Evolutionary conservation across 23 tunicate genomes (phyloP), one percentile per base, ranked within the genome.

Genomic region (Diplosoma virens): DNA sequence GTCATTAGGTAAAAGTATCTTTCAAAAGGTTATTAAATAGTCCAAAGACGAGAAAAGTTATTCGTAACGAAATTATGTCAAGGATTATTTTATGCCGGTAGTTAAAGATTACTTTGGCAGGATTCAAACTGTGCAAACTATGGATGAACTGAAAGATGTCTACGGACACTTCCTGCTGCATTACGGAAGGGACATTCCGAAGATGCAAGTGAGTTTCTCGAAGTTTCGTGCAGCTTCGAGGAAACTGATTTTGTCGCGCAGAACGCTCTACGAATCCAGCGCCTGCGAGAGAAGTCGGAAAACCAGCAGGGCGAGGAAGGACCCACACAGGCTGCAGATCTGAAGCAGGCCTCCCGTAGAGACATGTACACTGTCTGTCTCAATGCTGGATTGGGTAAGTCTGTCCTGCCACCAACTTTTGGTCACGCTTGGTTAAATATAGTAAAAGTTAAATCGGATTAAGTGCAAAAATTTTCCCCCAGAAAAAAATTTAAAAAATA

Each of bases 171-270:
- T 93, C 36, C 79, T 84, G 46, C 79, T 95, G 25, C 86, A 95
- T 65, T 95, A 89, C 60, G 99, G 99, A n/a, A 64, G 94, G 30
- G 96, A 89, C 75, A 77, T 95, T 11, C 99, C 95, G 26, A 89
- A 90, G 45, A 85, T 95, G 93, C 89, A 87, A 89, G 90, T 84
- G 7, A 5, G 78, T 68, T 35, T 11, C 37, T 68, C 21, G 16
- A 58, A 22, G 6, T 58, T 58, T n/a, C 14, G n/a, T n/a, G n/a
- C n/a, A n/a, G n/a, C n/a, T n/a, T n/a, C n/a, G n/a, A n/a, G n/a
- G n/a, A n/a, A n/a, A n/a, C n/a, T n/a, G n/a, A n/a, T n/a, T n/a
- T n/a, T n/a, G n/a, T n/a, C n/a, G n/a, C n/a, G 7, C 26, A 90
- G 97, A 90, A 90, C 59, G 89, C 97, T 2, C 75, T 90, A 0